Conservation (phyloP, 2,113 vertebrate genomes). For the Cricetomys ansorgei region DNA sequence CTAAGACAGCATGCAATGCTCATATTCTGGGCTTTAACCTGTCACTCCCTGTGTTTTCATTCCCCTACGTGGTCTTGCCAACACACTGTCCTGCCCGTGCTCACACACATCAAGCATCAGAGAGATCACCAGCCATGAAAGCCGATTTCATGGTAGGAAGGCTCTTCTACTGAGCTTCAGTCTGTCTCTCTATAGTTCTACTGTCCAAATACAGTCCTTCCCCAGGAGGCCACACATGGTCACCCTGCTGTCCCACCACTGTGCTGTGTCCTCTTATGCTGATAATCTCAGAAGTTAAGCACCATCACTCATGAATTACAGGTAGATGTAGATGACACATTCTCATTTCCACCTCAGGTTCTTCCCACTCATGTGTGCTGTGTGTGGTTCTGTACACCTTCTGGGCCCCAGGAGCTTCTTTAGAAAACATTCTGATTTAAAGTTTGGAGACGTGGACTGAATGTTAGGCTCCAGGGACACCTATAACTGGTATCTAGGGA, state of each 20-base stretch:
- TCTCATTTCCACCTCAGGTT: neutral
- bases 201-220: neutral
- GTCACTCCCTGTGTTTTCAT: neutral
- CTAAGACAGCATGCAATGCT: neutral
- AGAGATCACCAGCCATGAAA: neutral
- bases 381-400: neutral
- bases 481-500: neutral
- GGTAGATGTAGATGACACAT: neutral
- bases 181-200: neutral
- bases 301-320: neutral
- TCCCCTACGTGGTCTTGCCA: neutral
- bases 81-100: neutral
- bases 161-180: neutral
- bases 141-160: neutral
- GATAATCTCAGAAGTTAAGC: neutral
- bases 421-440: neutral
- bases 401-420: neutral
- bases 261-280: neutral
- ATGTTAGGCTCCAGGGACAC: neutral
- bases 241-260: neutral
- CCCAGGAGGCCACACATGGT: neutral
- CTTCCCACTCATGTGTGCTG: neutral
- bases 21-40: neutral
- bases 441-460: neutral
- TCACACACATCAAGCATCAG: neutral